Evolutionary conservation across 2,888 invertebrate species (phyloP).

Genomic region (Drosophila mimetica): DNA sequence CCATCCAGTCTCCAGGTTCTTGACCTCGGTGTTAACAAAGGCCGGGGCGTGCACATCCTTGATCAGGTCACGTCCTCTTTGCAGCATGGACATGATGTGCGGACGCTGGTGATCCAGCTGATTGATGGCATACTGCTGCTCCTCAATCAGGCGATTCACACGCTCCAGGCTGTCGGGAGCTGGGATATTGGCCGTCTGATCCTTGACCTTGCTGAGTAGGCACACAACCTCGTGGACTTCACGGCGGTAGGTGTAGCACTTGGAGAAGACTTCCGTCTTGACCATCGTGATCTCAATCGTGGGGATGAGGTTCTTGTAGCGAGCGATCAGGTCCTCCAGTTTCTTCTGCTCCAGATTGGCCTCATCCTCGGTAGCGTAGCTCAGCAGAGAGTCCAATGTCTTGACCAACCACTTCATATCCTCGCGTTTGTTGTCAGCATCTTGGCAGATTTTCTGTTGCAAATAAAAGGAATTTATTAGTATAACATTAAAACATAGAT

Average conservation of each 20-base stretch:
- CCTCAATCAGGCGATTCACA: conserved; percentile 90
- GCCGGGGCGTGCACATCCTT: conserved; percentile 94
- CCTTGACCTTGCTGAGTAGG: conserved; percentile 90
- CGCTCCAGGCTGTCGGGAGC: conserved; percentile 90
- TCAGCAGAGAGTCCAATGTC: conserved; percentile 93
- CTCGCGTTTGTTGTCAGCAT: conserved; percentile 95
- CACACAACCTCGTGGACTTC: conserved; percentile 94
- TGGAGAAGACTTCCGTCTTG: conserved; percentile 95
- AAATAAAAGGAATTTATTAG: conserved; percentile 8
- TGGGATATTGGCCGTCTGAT: conserved; percentile 88
- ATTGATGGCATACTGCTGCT: conserved; percentile 92
- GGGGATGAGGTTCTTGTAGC: conserved; percentile 96
- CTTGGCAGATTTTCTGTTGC: conserved; percentile 92
- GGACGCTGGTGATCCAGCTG: conserved; percentile 93
- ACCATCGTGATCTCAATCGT: conserved; percentile 96
- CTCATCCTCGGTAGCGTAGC: conserved; percentile 92
- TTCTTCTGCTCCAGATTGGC: conserved; percentile 92
- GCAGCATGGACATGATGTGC: conserved; percentile 94
- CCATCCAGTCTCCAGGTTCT: conserved; percentile 94
- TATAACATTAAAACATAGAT: no score
- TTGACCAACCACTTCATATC: conserved; percentile 98
- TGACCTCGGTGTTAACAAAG: conserved; percentile 93
- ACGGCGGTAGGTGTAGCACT: conserved; percentile 95
- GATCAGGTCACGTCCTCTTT: conserved; percentile 94
- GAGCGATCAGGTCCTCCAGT: conserved; percentile 92